Evolutionary conservation across 2,797 vertebrate species (phyloP), one percentile per base, ranked within the genome.

Genomic region (Intellagama lesueurii): DNA sequence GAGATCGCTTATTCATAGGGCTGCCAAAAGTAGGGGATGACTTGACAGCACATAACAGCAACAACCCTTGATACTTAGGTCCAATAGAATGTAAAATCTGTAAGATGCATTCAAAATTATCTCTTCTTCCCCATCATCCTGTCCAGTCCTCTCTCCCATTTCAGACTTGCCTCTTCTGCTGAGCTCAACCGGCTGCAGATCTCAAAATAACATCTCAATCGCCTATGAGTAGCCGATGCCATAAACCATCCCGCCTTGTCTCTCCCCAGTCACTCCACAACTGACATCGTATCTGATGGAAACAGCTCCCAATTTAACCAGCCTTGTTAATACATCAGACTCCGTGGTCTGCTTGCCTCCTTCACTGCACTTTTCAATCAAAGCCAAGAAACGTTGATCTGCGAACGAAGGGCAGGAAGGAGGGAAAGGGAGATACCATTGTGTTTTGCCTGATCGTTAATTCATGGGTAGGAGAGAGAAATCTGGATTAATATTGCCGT

Each of bases 381-480:
- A 81, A 89, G 44, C 52, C 69, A 75, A 32, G 16, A 47, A 64
- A 80, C 14, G 73, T 85, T 85, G 85, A 66, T 66, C 83, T 81
- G 30, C 75, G 40, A 81, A 75, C 32, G 35, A 8, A 49, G 44
- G 5, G 72, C 17, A 8, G 76, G 14, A 8, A n/a, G 47, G 2
- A 64, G 19, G 52, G 26, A 3, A 49, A 24, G 49, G 47, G 22
- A 7, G 40, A 40, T 9, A 19, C 66, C 52, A 35, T 35, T 86
- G 64, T 72, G 28, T 40, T 80, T 47, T 64, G 60, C 40, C 40
- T 32, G 69, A 75, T 86, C 77, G 75, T 86, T 86, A 89, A 89
- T 89, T 81, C 88, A 76, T 16, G 30, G 56, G 24, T 80, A 30
- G 32, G 3, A n/a, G 19, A 44, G 17, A 81, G 66, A 66, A n/a